These are phyloP conservation scores for Ephestia elutella DNA, from an alignment of 1,140 invertebrate species.

Conservation along the genomic window DNA sequence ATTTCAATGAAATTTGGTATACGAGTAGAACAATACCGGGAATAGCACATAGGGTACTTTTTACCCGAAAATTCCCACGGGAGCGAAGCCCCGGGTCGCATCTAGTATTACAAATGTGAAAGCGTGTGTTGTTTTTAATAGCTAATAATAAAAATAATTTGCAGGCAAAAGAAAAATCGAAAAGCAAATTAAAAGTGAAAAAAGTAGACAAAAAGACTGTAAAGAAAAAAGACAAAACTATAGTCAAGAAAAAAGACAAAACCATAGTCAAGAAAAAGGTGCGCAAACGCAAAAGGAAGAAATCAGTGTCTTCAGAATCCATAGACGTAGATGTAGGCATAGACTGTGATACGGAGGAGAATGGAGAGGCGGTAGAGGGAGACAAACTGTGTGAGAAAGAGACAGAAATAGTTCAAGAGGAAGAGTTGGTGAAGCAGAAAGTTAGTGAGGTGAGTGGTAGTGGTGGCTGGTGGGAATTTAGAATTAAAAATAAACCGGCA, in stretches of 20 bases:
- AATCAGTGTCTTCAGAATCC: not conserved
- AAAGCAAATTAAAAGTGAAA: constrained; percentile 26
- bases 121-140: no score
- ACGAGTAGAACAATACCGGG: no score
- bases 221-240: constrained; percentile 8
- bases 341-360: not conserved
- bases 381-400: constrained; percentile 8
- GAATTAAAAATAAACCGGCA: no score
- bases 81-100: no score
- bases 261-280: not conserved
- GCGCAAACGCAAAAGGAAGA: not conserved
- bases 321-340: constrained; percentile 4
- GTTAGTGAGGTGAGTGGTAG: not conserved
- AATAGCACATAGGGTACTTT: no score
- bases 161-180: constrained; percentile 26
- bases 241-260: not conserved
- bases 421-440: no score
- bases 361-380: not conserved
- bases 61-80: no score
- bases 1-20: no score
- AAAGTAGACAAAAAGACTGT: constrained; percentile 17
- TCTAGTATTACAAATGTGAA: no score
- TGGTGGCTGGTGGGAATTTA: no score
- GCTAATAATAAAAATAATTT: not conserved
- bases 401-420: not conserved